Evolutionary conservation across 2,113 vertebrate species (phyloP).

Genomic region (Sinosuthora webbiana): DNA sequence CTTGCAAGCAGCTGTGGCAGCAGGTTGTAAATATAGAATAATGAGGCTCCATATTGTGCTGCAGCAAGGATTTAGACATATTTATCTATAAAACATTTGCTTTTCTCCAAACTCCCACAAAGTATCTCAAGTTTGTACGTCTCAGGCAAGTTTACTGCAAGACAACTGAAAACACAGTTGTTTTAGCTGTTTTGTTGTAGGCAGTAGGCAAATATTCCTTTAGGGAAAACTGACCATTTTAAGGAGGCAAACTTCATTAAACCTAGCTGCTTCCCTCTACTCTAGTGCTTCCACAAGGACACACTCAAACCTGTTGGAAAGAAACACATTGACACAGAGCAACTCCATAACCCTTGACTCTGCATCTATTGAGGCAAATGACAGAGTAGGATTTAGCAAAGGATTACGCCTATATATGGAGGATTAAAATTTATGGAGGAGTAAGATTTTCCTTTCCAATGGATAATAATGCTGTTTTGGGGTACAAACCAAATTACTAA

Average conservation of each 20-base stretch:
- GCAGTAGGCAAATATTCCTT: not conserved
- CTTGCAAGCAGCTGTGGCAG: not conserved
- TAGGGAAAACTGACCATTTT: not conserved
- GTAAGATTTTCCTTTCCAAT: not conserved
- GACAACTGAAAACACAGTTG: not conserved
- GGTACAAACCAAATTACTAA: not conserved
- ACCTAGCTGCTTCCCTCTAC: not conserved
- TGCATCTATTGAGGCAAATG: not conserved
- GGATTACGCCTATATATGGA: not conserved
- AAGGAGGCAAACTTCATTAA: not conserved
- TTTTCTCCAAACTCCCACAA: not conserved
- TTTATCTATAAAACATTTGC: not conserved
- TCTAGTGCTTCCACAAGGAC: not conserved
- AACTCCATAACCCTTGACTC: not conserved
- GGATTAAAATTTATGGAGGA: not conserved
- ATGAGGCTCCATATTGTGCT: not conserved
- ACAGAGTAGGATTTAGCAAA: not conserved
- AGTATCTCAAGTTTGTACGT: not conserved
- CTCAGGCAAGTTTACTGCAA: not conserved
- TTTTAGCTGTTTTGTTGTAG: not conserved
- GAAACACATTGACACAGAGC: not conserved
- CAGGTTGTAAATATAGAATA: not conserved
- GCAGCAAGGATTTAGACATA: not conserved
- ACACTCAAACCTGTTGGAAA: not conserved
- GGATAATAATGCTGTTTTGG: not conserved